Evolutionary conservation across 2,113 vertebrate genomes (phyloP).

Genomic region (Emberiza fucata): DNA sequence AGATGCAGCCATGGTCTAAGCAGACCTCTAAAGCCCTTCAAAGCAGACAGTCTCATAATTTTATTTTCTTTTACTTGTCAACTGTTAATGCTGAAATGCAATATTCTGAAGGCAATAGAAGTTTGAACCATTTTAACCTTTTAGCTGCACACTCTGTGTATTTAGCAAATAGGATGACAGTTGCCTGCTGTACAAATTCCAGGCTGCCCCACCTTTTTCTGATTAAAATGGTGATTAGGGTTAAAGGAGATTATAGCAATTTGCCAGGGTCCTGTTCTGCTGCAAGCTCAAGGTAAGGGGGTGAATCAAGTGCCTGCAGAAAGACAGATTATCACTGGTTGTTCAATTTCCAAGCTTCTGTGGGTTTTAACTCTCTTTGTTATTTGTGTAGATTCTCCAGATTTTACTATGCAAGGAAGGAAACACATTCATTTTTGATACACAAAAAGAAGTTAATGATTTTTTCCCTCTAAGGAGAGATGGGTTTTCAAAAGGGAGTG

Average conservation of each 20-base stretch:
- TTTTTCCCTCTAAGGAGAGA: neutral
- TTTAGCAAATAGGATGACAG: conserved; percentile 11
- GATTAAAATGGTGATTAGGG: conserved; percentile 42
- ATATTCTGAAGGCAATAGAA: conserved; percentile 29
- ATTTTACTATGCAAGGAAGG: neutral
- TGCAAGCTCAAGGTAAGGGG: neutral
- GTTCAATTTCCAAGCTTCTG: neutral
- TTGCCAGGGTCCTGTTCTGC: neutral
- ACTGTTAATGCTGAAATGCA: conserved; percentile 8
- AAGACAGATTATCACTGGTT: neutral
- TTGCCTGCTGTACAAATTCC: neutral
- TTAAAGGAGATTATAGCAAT: conserved; percentile 34
- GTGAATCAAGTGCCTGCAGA: neutral
- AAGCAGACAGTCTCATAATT: neutral
- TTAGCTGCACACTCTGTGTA: neutral
- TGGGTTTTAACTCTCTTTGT: neutral
- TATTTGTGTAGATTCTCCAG: neutral
- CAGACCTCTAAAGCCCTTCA: neutral
- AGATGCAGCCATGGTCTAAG: neutral
- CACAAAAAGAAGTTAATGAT: neutral
- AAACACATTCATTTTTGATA: neutral
- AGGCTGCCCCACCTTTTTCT: neutral
- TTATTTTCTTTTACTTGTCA: conserved; percentile 31
- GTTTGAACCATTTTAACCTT: conserved; percentile 5
- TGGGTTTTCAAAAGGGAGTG: neutral